Conservation (phyloP, 2,797 vertebrate species). For the Anas flavirostris region DNA sequence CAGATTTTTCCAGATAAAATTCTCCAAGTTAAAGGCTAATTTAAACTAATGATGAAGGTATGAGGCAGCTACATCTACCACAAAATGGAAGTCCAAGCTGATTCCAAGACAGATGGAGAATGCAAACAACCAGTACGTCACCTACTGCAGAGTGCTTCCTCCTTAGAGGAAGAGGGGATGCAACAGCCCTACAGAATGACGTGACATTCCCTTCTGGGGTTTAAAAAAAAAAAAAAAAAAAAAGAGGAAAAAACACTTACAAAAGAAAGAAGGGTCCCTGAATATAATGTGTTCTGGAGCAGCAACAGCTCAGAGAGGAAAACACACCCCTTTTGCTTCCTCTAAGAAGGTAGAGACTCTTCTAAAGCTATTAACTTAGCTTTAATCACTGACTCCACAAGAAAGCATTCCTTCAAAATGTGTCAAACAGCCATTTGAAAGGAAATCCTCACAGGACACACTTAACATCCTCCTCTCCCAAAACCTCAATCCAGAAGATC, state of each 20-base stretch:
- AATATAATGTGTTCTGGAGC: neutral
- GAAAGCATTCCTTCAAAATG: neutral
- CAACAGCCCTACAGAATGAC: neutral
- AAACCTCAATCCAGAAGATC: neutral
- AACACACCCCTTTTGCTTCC: neutral
- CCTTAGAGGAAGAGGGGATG: neutral
- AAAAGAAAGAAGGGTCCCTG: neutral
- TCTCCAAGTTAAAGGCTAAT: neutral
- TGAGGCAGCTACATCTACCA: neutral
- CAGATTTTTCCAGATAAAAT: neutral
- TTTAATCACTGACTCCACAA: neutral
- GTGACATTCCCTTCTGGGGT: neutral
- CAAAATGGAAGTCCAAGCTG: neutral
- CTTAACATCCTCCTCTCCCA: neutral
- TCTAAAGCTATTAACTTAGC: neutral
- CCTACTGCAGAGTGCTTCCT: neutral
- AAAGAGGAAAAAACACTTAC: neutral
- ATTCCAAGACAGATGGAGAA: neutral
- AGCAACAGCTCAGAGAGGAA: neutral
- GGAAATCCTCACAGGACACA: neutral
- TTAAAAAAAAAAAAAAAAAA: no score
- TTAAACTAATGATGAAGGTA: neutral
- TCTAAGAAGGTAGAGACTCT: neutral
- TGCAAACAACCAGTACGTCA: neutral
- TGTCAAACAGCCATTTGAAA: neutral